Evolutionary conservation across 2,888 invertebrate species (phyloP).

Genomic region (Theretra japonica): DNA sequence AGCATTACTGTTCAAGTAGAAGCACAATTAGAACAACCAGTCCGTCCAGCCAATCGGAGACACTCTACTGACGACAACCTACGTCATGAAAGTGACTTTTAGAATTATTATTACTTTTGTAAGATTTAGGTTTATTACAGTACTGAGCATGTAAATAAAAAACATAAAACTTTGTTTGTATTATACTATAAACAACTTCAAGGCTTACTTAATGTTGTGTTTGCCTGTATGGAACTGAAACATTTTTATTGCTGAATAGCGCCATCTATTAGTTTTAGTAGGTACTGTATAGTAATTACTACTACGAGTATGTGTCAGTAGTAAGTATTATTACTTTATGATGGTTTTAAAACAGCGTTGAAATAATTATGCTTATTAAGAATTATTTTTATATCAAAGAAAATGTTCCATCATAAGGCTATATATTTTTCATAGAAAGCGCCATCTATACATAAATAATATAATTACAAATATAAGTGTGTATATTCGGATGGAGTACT

Average conservation of each 20-base stretch:
- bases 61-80: constrained; percentile 73
- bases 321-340: too few species aligned
- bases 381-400: not conserved
- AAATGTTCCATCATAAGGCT: not conserved
- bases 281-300: not conserved
- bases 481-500: not conserved
- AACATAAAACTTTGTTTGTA: not conserved
- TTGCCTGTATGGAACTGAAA: not conserved
- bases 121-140: not conserved
- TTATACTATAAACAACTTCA: not conserved
- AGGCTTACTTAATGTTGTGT: not conserved
- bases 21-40: constrained; percentile 64
- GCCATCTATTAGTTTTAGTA: not conserved
- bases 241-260: not conserved
- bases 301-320: too few species aligned
- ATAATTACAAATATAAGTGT: not conserved
- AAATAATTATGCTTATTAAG: too few species aligned
- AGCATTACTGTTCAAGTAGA: constrained; percentile 66
- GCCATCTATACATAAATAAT: not conserved
- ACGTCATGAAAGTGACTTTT: constrained; percentile 79
- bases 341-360: not conserved
- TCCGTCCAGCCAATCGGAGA: constrained; percentile 64
- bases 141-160: constrained; percentile 4
- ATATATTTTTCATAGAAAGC: not conserved
- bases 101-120: constrained; percentile 35